phyloP scores from a whole-genome alignment of 2,113 vertebrate genomes.

The Xiphias gladius region DNA sequence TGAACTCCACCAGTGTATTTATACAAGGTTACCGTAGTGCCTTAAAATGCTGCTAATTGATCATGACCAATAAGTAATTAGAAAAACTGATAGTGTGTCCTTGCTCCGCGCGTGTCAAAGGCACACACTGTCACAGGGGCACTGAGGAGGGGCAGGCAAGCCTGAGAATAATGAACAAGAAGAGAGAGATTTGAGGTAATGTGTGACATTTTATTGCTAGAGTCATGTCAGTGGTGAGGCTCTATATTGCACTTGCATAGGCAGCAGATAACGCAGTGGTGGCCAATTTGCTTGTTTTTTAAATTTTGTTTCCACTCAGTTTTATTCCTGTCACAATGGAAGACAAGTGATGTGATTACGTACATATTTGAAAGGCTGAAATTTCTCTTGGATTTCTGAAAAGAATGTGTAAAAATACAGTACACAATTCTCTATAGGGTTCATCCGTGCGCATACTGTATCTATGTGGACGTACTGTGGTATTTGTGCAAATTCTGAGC shows the following conservation, averaged over 20 bases:
- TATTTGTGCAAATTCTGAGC: background rate
- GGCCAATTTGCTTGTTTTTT: background rate
- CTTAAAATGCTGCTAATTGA: slow-evolving; percentile 94
- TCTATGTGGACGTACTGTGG: background rate
- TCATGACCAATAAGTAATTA: slow-evolving; percentile 94
- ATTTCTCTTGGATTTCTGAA: background rate
- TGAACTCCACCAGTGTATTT: slow-evolving; percentile 95
- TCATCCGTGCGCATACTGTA: too few relatives aligned
- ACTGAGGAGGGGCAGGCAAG: background rate
- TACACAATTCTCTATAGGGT: background rate
- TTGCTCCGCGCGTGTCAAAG: slow-evolving; percentile 66
- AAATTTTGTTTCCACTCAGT: background rate
- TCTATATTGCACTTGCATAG: background rate
- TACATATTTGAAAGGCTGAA: background rate
- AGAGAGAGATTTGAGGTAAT: slow-evolving; percentile 24
- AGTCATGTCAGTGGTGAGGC: background rate
- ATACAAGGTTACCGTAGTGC: slow-evolving; percentile 87
- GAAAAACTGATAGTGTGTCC: slow-evolving; percentile 72
- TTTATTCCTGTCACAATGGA: background rate
- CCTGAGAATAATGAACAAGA: slow-evolving; percentile 18
- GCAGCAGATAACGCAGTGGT: background rate
- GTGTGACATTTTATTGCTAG: background rate
- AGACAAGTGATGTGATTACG: background rate
- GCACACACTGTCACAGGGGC: slow-evolving; percentile 14
- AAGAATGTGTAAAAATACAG: background rate